These are phyloP conservation scores for Fregetta grallaria DNA, from an alignment of 2,113 vertebrate species.

Conservation along the genomic window DNA sequence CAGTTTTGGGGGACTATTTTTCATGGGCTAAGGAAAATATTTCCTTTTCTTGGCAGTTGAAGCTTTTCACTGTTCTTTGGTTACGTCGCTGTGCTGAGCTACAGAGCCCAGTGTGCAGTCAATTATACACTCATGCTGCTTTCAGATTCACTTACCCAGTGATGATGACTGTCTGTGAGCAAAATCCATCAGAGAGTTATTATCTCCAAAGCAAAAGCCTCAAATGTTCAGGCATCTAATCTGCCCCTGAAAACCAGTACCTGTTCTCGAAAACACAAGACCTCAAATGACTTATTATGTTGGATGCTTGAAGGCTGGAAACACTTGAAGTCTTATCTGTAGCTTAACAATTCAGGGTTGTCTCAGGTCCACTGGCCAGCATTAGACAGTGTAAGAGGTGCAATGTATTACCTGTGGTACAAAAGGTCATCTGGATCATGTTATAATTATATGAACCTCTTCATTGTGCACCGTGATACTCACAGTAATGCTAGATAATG, in stretches of 20 bases:
- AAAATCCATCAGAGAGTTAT: conserved; percentile 51
- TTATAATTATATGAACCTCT: conserved; percentile 40
- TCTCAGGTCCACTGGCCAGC: neutral
- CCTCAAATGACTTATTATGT: conserved; percentile 51
- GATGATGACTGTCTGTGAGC: conserved; percentile 46
- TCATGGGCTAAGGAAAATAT: neutral
- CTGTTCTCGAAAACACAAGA: conserved; percentile 40
- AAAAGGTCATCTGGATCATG: conserved; percentile 27
- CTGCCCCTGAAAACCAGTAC: conserved; percentile 53
- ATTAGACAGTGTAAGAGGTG: neutral
- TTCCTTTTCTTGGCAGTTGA: neutral
- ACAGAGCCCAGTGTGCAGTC: conserved; percentile 11
- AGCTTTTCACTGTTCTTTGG: neutral
- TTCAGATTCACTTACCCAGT: conserved; percentile 50
- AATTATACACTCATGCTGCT: conserved; percentile 37
- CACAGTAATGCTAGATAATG: conserved; percentile 39
- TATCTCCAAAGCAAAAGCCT: conserved; percentile 59
- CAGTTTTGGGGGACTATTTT: neutral
- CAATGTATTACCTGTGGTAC: conserved; percentile 13
- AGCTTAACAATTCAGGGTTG: conserved; percentile 13
- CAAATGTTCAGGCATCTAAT: conserved; percentile 45
- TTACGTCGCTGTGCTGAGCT: neutral
- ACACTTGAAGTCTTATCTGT: conserved; percentile 31
- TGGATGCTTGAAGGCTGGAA: conserved; percentile 46
- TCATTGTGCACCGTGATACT: neutral